A percentile compares a stretch with the other conserved stretches of the same genome.
Conservation (phyloP, 2,113 vertebrate genomes). For the Condylura cristata region DNA sequence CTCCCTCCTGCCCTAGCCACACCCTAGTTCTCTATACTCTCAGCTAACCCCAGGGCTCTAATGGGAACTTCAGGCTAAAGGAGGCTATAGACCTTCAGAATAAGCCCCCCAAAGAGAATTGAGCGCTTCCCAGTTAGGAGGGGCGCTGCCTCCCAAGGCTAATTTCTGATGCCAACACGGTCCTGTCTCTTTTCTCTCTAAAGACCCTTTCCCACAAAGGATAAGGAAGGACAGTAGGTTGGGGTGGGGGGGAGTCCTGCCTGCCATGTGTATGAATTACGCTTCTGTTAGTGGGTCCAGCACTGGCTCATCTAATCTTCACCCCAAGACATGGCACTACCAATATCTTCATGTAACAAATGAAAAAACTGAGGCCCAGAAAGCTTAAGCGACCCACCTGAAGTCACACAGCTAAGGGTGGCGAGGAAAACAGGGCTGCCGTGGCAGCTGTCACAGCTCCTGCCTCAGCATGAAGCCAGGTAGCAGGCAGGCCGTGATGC, state of each 20-base stretch:
- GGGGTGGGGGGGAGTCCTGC: not conserved
- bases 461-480: not conserved
- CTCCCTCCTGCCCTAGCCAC: not conserved
- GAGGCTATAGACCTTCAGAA: not conserved
- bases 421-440: not conserved
- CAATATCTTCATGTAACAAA: not conserved
- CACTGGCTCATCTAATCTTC: not conserved
- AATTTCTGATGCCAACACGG: not conserved
- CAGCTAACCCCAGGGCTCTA: not conserved
- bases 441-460: not conserved
- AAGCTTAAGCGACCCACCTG: slow-evolving; percentile 19
- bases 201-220: slow-evolving; percentile 4
- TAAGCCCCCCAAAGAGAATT: not conserved
- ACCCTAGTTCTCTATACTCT: not conserved
- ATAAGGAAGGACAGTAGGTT: not conserved
- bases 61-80: not conserved
- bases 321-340: not conserved
- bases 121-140: not conserved
- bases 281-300: not conserved
- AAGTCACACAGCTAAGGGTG: slow-evolving; percentile 1
- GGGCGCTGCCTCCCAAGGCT: not conserved
- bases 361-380: not conserved
- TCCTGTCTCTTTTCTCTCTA: not conserved
- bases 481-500: not conserved
- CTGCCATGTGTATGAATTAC: not conserved